These are phyloP conservation scores for Catharus minimus DNA, from an alignment of 2,113 vertebrate genomes.

Conservation along the genomic window DNA sequence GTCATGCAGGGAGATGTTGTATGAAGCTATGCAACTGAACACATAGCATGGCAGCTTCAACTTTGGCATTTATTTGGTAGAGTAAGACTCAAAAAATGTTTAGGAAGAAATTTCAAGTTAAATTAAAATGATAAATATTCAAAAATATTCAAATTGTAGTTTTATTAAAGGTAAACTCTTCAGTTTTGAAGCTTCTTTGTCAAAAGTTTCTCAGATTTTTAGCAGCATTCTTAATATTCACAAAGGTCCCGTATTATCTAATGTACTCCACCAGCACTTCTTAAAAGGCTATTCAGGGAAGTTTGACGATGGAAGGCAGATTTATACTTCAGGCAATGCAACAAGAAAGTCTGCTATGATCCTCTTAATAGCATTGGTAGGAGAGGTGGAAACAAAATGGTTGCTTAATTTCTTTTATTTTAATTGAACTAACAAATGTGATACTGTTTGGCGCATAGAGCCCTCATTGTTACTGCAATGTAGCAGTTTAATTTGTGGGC, in stretches of 20 bases:
- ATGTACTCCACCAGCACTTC: neutral
- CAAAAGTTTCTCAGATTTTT: neutral
- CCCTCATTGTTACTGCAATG: neutral
- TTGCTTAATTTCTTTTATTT: neutral
- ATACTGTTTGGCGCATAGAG: neutral
- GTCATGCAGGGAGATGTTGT: accelerated
- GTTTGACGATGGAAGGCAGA: neutral
- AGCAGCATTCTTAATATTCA: neutral
- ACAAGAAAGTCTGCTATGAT: neutral
- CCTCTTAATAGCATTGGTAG: neutral
- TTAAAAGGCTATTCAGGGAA: neutral
- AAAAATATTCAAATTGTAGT: neutral
- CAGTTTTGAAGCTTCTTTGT: neutral
- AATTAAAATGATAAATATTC: neutral
- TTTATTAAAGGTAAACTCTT: neutral
- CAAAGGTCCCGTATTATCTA: neutral
- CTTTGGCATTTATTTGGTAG: neutral
- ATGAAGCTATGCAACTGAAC: neutral
- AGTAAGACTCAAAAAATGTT: neutral
- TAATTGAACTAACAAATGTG: neutral
- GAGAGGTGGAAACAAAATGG: neutral
- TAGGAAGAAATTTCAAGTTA: neutral
- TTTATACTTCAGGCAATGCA: neutral
- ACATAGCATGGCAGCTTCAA: neutral
- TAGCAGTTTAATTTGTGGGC: neutral